phyloP scores from a whole-genome alignment of 2,113 vertebrate genomes.

The Oophaga pumilio region DNA sequence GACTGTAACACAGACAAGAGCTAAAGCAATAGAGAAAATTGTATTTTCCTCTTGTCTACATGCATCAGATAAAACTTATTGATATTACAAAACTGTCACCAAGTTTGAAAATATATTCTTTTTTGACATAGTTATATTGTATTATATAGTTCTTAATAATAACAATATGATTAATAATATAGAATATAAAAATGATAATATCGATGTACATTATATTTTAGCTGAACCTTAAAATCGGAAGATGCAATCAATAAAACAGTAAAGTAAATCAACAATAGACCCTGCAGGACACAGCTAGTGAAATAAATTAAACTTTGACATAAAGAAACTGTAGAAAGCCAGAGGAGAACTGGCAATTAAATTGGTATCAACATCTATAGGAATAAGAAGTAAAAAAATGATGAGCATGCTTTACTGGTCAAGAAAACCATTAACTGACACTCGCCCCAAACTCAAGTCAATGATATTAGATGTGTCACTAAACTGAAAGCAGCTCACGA shows the following conservation, averaged over 20 bases:
- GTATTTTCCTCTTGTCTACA: slow-evolving; percentile 9
- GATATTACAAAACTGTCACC: slow-evolving; percentile 36
- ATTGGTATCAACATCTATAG: too few species aligned
- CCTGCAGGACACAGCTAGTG: background rate
- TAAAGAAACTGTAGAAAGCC: background rate
- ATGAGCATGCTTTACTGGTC: too few species aligned
- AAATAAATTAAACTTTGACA: background rate
- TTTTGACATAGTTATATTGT: background rate
- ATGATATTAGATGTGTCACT: too few species aligned
- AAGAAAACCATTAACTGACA: too few species aligned
- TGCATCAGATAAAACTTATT: slow-evolving; percentile 17
- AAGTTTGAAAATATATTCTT: slow-evolving; percentile 33
- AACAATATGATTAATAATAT: background rate
- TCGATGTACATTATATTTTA: background rate
- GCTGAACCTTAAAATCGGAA: background rate
- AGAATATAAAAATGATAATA: background rate
- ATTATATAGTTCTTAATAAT: background rate
- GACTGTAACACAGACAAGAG: rapidly evolving
- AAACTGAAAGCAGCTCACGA: too few species aligned
- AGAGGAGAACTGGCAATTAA: too few species aligned
- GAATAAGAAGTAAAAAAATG: too few species aligned
- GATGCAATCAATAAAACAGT: background rate
- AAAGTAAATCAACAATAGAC: background rate
- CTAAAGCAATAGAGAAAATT: slow-evolving; percentile 15
- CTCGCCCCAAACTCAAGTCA: too few species aligned